phyloP scores from a whole-genome alignment of 2,113 vertebrate genomes.

The Alligator sinensis region DNA sequence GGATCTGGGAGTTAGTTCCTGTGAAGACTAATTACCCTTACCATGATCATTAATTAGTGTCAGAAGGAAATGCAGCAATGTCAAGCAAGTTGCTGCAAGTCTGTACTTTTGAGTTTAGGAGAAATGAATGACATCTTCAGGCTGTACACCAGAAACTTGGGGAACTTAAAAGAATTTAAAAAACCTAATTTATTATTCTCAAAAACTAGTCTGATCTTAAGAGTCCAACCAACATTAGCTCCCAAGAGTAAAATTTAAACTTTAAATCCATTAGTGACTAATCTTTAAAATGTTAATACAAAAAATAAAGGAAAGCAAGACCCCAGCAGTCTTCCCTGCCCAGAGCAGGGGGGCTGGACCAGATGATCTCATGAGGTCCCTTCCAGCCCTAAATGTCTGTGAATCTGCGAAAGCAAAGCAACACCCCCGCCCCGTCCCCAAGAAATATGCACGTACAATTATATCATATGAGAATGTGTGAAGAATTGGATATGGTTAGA shows the following conservation, averaged over 20 bases:
- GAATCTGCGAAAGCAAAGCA: too few relatives aligned
- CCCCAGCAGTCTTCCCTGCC: too few relatives aligned
- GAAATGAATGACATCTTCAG: conserved; percentile 26
- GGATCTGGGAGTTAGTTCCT: conserved; percentile 12
- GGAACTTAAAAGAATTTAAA: neutral
- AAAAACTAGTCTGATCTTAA: neutral
- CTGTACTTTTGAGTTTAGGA: neutral
- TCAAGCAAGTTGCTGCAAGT: neutral
- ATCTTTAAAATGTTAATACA: neutral
- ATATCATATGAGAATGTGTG: neutral
- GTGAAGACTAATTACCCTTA: conserved; percentile 57
- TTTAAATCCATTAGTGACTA: neutral
- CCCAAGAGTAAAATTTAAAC: neutral
- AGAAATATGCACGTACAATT: neutral
- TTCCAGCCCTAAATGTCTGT: too few relatives aligned
- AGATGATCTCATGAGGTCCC: too few relatives aligned
- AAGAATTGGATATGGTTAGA: neutral
- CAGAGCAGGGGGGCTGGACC: too few relatives aligned
- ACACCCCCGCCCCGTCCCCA: too few relatives aligned
- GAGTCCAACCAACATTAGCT: neutral
- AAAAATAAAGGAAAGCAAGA: neutral
- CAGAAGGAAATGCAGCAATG: conserved; percentile 39
- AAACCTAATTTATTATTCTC: neutral
- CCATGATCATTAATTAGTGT: conserved; percentile 19
- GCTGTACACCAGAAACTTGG: neutral